phyloP scores from a whole-genome alignment of 1,140 invertebrate species.

The Vanessa tameamea region DNA sequence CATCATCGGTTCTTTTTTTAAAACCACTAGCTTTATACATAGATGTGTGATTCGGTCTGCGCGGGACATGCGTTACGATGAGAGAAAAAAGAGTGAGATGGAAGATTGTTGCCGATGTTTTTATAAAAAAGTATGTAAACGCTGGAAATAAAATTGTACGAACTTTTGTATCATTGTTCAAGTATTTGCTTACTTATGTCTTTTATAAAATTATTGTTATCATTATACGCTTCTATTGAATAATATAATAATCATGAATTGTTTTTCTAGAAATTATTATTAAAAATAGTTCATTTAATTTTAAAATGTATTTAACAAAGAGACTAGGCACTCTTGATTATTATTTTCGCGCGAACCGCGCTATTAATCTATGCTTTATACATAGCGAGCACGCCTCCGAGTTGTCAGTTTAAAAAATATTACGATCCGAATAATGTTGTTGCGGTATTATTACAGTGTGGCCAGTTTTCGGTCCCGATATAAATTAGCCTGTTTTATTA shows the following conservation, averaged over 20 bases:
- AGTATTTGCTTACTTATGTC: background rate
- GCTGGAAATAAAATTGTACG: constrained; percentile 7
- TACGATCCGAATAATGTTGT: constrained; percentile 63
- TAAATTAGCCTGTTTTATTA: constrained; percentile 73
- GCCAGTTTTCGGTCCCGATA: constrained; percentile 53
- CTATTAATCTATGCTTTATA: constrained; percentile 42
- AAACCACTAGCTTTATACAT: constrained; percentile 60
- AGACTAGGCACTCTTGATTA: background rate
- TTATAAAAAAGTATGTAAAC: constrained; percentile 2
- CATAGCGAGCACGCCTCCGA: constrained; percentile 52
- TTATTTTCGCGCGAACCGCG: constrained; percentile 7
- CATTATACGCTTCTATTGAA: background rate
- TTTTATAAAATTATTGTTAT: background rate
- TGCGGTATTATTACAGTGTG: constrained; percentile 58
- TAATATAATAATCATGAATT: background rate
- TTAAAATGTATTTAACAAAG: too few relatives aligned
- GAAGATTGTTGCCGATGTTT: background rate
- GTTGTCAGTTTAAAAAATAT: constrained; percentile 55
- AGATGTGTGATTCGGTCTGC: constrained; percentile 33
- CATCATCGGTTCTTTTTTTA: constrained; percentile 68
- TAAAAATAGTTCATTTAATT: too few relatives aligned
- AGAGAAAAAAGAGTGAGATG: constrained; percentile 8
- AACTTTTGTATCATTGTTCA: background rate
- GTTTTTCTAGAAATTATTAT: too few relatives aligned
- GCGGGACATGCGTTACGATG: background rate